These are phyloP conservation scores for Silurus aristotelis DNA, from an alignment of 2,797 vertebrate genomes.

Conservation along the genomic window DNA sequence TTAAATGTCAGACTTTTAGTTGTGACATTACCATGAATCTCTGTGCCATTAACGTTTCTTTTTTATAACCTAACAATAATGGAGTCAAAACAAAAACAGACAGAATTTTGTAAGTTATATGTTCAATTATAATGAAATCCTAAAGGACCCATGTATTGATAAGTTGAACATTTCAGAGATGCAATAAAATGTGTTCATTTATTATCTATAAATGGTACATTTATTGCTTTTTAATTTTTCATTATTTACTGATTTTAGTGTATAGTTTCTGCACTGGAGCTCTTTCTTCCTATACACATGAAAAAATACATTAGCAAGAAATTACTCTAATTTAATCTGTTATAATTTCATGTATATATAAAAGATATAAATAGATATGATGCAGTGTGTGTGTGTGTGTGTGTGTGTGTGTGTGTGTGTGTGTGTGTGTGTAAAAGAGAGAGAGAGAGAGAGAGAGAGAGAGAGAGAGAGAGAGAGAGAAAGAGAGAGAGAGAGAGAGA, in stretches of 20 bases:
- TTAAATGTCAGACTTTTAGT: constrained; percentile 33
- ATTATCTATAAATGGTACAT: neutral
- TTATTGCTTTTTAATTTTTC: neutral
- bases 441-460: neutral
- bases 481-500: constrained; percentile 5
- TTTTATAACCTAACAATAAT: constrained; percentile 6
- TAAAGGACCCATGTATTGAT: neutral
- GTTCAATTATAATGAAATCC: neutral
- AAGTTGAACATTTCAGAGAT: neutral
- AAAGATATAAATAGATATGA: too few relatives aligned
- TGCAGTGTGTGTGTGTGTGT: too few relatives aligned
- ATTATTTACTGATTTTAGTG: neutral
- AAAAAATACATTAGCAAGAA: neutral
- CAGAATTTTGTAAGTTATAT: constrained; percentile 7
- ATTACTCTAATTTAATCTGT: neutral
- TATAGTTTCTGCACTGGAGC: neutral
- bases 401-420: too few relatives aligned
- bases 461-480: neutral
- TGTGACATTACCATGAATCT: constrained; percentile 21
- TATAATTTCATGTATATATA: too few relatives aligned
- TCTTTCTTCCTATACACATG: neutral
- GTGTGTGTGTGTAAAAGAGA: neutral
- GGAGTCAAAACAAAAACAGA: constrained; percentile 22
- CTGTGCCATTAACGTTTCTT: constrained; percentile 3
- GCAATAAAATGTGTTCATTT: neutral